Percentiles rank a stretch among this genome's conserved stretches.
These are phyloP conservation scores for Girardia tigrina DNA, from an alignment of 2,888 invertebrate species.

Conservation along the genomic window DNA sequence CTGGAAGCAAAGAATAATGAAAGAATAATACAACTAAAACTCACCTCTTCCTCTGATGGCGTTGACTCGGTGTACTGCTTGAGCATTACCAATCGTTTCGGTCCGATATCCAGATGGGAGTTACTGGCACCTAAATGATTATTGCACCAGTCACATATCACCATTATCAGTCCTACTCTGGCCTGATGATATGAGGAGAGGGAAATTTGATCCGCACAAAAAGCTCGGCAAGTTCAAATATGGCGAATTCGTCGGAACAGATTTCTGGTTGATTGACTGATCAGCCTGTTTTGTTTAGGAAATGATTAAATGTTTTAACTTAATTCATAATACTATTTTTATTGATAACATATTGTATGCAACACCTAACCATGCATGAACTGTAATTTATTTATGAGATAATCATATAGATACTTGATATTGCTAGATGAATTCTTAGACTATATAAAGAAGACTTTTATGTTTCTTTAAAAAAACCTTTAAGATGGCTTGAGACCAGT, in stretches of 20 bases:
- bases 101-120: neutral
- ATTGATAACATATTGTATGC: too few relatives aligned
- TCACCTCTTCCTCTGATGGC: neutral
- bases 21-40: neutral
- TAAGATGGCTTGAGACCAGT: too few relatives aligned
- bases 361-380: too few relatives aligned
- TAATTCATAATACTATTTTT: too few relatives aligned
- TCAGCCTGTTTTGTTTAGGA: too few relatives aligned
- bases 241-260: neutral
- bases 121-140: conserved; percentile 5
- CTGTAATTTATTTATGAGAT: too few relatives aligned
- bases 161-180: conserved; percentile 11
- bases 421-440: too few relatives aligned
- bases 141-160: conserved; percentile 10
- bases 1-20: neutral
- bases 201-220: neutral
- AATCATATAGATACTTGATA: too few relatives aligned
- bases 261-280: neutral
- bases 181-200: conserved; percentile 1
- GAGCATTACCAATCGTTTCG: neutral
- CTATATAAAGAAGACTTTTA: too few relatives aligned
- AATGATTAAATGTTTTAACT: too few relatives aligned
- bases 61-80: neutral
- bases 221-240: neutral
- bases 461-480: too few relatives aligned